phyloP scores from a whole-genome alignment of 2,888 invertebrate species.

The Campaea margaritaria region DNA sequence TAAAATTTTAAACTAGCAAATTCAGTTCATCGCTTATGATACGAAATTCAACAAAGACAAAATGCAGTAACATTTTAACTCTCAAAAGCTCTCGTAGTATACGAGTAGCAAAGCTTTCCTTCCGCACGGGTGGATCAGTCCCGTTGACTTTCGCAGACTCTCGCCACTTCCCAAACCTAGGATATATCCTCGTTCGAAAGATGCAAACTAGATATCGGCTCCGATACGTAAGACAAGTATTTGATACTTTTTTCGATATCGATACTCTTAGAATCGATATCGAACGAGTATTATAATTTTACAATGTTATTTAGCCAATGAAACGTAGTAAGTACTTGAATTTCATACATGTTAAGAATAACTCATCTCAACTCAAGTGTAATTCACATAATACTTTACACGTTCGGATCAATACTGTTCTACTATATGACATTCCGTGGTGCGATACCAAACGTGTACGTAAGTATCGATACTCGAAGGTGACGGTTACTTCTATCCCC shows the following conservation, averaged over 20 bases:
- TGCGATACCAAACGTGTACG: not conserved
- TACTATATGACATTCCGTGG: not conserved
- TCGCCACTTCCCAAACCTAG: conserved; percentile 25
- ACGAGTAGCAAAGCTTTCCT: conserved; percentile 30
- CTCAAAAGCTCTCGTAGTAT: conserved; percentile 25
- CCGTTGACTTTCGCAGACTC: conserved; percentile 9
- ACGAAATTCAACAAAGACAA: conserved; percentile 26
- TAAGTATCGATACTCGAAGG: not conserved
- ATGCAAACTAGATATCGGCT: not conserved
- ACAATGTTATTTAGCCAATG: no score
- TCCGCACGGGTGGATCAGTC: conserved; percentile 28
- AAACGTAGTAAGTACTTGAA: no score
- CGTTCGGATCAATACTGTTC: no score
- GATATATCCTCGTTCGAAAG: conserved; percentile 10
- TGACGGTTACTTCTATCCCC: not conserved
- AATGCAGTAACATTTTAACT: conserved; percentile 34
- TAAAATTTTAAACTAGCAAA: conserved; percentile 14
- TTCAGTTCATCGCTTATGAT: conserved; percentile 7
- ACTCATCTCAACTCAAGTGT: no score
- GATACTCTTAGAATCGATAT: not conserved
- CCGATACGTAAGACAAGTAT: not conserved
- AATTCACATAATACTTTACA: no score
- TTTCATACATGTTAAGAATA: no score
- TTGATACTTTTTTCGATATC: not conserved
- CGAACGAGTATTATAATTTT: not conserved